A percentile compares a stretch with the other conserved stretches of the same genome.
phyloP scores from a whole-genome alignment of 1,140 invertebrate species.

The Melipona quadrifasciata region DNA sequence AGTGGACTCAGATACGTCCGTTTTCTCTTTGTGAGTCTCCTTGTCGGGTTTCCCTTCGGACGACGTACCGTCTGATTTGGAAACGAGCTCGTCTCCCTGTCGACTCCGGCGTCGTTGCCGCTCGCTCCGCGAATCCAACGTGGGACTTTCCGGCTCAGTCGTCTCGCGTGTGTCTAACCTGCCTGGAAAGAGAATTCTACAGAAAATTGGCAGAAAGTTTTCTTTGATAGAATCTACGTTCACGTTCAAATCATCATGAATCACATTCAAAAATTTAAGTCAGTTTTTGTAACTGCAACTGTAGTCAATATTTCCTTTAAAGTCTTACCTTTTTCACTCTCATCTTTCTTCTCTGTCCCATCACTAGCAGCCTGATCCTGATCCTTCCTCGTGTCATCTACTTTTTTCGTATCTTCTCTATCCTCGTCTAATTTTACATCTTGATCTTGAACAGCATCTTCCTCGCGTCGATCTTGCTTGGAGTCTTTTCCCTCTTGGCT shows the following conservation, averaged over 20 bases:
- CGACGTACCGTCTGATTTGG: conserved; percentile 24
- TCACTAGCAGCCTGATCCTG: conserved; percentile 13
- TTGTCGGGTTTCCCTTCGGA: not conserved
- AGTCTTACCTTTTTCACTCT: conserved; percentile 29
- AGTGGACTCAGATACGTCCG: conserved; percentile 26
- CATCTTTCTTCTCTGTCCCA: not conserved
- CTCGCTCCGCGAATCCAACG: conserved; percentile 47
- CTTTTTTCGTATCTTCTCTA: conserved; percentile 49
- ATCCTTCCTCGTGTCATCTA: conserved; percentile 25
- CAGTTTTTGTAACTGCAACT: too few species aligned
- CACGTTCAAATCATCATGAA: too few species aligned
- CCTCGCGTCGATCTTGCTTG: conserved; percentile 52
- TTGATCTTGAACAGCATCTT: conserved; percentile 43
- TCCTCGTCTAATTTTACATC: conserved; percentile 39
- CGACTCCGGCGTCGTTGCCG: conserved; percentile 64
- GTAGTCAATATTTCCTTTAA: conserved; percentile 10
- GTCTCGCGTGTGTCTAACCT: conserved; percentile 39
- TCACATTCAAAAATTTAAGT: too few species aligned
- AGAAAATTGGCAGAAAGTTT: conserved; percentile 36
- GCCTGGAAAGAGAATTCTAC: conserved; percentile 57
- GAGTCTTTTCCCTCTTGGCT: not conserved
- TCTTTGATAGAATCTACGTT: not conserved
- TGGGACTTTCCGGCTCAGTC: conserved; percentile 37
- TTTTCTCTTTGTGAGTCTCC: conserved; percentile 27
- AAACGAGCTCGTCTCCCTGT: conserved; percentile 31